Evolutionary conservation across 1,140 invertebrate genomes (phyloP), one percentile per base, ranked within the genome.

Genomic region (Drosophila mojavensis): DNA sequence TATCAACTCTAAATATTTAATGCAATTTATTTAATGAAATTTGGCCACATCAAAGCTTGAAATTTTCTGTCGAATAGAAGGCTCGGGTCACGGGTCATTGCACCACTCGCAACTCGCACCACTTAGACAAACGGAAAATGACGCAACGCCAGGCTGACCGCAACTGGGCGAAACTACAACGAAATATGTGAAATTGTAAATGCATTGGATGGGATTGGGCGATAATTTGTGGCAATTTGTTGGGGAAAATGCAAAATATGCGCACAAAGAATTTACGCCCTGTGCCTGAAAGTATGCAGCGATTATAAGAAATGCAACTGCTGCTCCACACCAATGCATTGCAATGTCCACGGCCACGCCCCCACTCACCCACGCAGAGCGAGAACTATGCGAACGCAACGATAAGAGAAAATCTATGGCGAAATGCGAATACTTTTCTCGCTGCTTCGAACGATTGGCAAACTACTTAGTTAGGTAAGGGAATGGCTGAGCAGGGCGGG

Each of bases 261-360:
- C 43, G 65, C 47, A 17, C 58, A 68, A 28, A 59, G 75, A 43
- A 73, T 88, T 88, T 67, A 67, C 17, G 15, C 60, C 36, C 24
- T 24, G 10, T 70, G 79, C 84, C 84, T 75, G 71, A 90, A 89
- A 89, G 80, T 89, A 89, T 89, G 84, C 84, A 74, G 51, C 45
- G 64, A 69, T 68, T 74, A 84, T 67, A 81, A 79, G 74, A 78
- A 69, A 75, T 51, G 56, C 65, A 67, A 41, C 45, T 70, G 75
- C 61, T 50, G 26, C 45, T 48, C 20, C 54, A n/a, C 15, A 17
- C 15, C 39, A 30, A 30, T 30, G 20, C 20, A 3, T 24, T 24
- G 20, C 59, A 17, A 72, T 60, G 65, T 13, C 55, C 11, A 24
- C 48, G 17, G 45, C 59, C 73, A 17, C n/a, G 43, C 13, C 56